These are phyloP conservation scores for Cerceris ruficornis DNA, from an alignment of 2,888 invertebrate species.

Conservation along the genomic window DNA sequence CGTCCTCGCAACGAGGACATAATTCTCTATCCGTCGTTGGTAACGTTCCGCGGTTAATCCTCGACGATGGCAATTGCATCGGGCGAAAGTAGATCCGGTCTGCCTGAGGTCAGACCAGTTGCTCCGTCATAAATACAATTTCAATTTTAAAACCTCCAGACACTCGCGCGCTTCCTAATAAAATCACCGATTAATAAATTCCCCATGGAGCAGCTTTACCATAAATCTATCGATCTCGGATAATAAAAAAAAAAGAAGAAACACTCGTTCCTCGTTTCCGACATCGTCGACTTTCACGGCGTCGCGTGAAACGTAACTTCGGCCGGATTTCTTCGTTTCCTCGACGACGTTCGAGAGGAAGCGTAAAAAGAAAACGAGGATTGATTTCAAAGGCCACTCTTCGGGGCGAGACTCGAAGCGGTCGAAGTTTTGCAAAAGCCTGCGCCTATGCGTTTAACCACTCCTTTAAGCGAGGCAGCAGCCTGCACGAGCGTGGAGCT, in stretches of 20 bases:
- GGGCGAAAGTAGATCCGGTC: background rate
- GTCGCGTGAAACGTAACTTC: background rate
- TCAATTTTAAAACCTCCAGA: background rate
- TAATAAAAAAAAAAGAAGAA: no score
- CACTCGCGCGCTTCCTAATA: no score
- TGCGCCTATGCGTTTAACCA: slow-evolving; percentile 48
- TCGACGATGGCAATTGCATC: background rate
- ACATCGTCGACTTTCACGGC: no score
- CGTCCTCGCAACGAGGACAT: no score
- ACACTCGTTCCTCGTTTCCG: no score
- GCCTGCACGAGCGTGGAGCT: slow-evolving; percentile 37
- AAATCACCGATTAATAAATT: no score
- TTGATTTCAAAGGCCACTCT: background rate
- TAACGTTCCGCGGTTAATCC: no score
- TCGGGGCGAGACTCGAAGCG: background rate
- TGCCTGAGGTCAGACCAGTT: background rate
- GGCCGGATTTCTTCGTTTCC: background rate
- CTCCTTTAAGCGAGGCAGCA: slow-evolving; percentile 56
- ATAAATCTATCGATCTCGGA: no score
- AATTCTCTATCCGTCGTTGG: no score
- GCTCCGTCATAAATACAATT: background rate
- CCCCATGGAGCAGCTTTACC: no score
- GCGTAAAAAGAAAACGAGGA: background rate
- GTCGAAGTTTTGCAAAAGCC: slow-evolving; percentile 32
- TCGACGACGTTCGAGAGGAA: background rate